These are phyloP conservation scores for Aphaenogaster ashmeadi DNA, from an alignment of 1,140 invertebrate species.

Conservation along the genomic window DNA sequence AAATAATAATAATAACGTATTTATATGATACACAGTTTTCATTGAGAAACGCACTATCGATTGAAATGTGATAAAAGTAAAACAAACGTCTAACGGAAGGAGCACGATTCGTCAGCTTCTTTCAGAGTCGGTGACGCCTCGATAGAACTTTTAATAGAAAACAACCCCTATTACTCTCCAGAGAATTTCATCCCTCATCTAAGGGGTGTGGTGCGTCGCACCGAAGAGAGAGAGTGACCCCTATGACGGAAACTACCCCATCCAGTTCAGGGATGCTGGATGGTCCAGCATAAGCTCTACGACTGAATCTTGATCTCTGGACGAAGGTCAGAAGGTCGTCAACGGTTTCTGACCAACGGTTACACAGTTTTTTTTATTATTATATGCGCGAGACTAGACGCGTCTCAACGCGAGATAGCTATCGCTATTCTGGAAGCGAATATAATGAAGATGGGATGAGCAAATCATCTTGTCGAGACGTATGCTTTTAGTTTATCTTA, in stretches of 20 bases:
- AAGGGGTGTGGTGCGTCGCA: conserved; percentile 60
- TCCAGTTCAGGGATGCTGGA: conserved; percentile 84
- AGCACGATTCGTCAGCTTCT: conserved; percentile 20
- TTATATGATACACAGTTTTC: background rate
- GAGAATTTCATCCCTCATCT: conserved; percentile 75
- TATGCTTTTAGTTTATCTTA: background rate
- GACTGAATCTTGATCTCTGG: conserved; percentile 79
- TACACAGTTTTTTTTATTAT: conserved; percentile 43
- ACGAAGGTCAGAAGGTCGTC: conserved; percentile 71
- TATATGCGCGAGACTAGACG: conserved; percentile 21
- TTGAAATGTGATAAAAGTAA: conserved; percentile 21
- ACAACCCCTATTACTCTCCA: conserved; percentile 67
- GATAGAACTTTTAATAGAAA: conserved; percentile 74
- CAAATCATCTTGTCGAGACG: background rate
- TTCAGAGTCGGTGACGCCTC: conserved; percentile 36
- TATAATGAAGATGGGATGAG: background rate
- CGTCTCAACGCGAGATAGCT: background rate
- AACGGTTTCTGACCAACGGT: conserved; percentile 76
- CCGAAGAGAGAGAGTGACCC: conserved; percentile 55
- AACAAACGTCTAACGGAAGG: conserved; percentile 13
- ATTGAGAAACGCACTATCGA: background rate
- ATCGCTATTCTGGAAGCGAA: background rate
- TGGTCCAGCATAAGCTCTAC: conserved; percentile 77
- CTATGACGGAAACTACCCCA: conserved; percentile 76
- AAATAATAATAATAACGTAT: conserved; percentile 4